A percentile compares a stretch with the other conserved stretches of the same genome.
Evolutionary conservation across 2,797 vertebrate genomes (phyloP).

Genomic region (Ctenopoma kingsleyae): DNA sequence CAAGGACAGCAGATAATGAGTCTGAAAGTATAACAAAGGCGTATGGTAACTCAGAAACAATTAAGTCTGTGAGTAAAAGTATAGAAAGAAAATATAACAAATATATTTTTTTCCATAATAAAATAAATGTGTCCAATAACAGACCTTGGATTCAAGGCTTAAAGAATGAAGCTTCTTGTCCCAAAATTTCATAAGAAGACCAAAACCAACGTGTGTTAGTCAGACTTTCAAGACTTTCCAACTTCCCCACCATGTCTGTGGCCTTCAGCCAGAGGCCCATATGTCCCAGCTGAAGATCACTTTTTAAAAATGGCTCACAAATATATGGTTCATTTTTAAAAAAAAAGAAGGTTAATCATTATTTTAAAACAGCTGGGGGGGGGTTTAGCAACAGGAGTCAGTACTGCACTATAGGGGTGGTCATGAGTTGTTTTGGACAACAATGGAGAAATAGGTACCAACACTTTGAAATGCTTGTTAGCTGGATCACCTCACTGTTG

Average conservation of each 20-base stretch:
- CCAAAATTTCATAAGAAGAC: background rate
- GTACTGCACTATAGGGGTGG: background rate
- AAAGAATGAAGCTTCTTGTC: background rate
- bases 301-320: background rate
- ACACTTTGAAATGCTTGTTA: background rate
- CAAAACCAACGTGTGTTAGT: background rate
- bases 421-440: background rate
- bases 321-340: background rate
- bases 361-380: background rate
- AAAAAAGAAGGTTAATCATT: background rate
- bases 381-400: background rate
- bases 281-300: background rate
- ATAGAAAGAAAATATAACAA: background rate
- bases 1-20: background rate
- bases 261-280: background rate
- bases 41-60: background rate
- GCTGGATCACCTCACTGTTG: background rate
- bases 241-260: background rate
- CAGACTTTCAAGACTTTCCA: background rate
- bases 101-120: background rate
- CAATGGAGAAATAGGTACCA: background rate
- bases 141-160: background rate
- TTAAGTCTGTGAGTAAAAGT: background rate
- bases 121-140: background rate
- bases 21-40: background rate